These are phyloP conservation scores for Apotomis betuletana DNA, from an alignment of 2,888 invertebrate species.

Conservation along the genomic window DNA sequence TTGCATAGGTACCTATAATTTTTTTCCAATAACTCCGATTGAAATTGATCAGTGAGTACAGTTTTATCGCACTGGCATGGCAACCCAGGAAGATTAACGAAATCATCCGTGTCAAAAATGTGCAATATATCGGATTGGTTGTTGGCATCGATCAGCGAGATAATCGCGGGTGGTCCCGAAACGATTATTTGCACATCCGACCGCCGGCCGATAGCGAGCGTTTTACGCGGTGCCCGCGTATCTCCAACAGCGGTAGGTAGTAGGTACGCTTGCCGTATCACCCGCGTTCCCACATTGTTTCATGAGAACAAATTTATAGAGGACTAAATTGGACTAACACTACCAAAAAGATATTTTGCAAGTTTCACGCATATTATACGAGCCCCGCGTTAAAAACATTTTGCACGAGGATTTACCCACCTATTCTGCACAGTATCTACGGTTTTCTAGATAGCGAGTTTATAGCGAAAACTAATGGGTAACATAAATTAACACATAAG, in stretches of 20 bases:
- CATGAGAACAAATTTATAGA: conserved; percentile 63
- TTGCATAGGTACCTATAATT: neutral
- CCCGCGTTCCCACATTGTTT: conserved; percentile 56
- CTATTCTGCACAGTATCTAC: neutral
- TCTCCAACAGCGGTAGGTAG: conserved; percentile 20
- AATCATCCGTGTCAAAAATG: conserved; percentile 41
- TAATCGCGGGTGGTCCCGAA: conserved; percentile 63
- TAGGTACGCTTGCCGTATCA: conserved; percentile 39
- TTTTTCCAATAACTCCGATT: neutral
- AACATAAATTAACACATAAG: neutral
- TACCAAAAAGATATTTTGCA: conserved; percentile 57
- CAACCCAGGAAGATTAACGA: conserved; percentile 35
- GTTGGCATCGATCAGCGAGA: conserved; percentile 60
- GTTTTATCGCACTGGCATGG: conserved; percentile 24
- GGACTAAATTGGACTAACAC: conserved; percentile 58
- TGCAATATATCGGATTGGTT: conserved; percentile 60
- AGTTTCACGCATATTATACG: conserved; percentile 53
- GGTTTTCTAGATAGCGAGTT: neutral
- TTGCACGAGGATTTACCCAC: conserved; percentile 2
- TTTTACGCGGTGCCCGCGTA: conserved; percentile 55
- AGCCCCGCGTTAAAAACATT: conserved; percentile 52
- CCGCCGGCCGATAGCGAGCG: conserved; percentile 56
- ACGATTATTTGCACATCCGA: conserved; percentile 63
- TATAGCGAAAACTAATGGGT: neutral
- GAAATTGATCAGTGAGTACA: conserved; percentile 9